Evolutionary conservation across 2,113 vertebrate genomes (phyloP), one percentile per base, ranked within the genome.

Genomic region (Psilopogon haemacephalus): DNA sequence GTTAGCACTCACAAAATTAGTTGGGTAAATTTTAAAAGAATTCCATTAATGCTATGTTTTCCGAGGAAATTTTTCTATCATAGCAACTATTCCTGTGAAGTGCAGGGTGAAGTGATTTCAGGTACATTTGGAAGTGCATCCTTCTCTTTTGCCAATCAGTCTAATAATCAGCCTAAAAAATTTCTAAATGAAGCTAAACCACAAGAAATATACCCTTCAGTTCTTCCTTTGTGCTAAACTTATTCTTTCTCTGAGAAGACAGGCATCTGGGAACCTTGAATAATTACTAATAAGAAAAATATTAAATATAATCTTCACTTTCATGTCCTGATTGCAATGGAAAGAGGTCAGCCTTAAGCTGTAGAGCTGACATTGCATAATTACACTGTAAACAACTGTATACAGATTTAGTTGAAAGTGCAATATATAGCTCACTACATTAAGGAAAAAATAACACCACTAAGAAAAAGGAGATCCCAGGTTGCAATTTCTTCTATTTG

Each of bases 291-390:
- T 20, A 79, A 59, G 71, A 74, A 69, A 64, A 40, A 65, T 75
- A 68, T 90, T 93, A 52, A 89, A 81, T 60, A 73, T 78, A 67
- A 38, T 83, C 63, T 88, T 95, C 71, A 82, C 68, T 52, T 87
- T 93, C 32, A 12, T 62, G 42, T 88, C 71, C 64, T 83, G 46
- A 73, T 72, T 82, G 68, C 79, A 89, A 55, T 50, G 26, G 56
- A 30, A 50, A 69, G 89, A 79, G 68, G 82, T 88, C 73, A 73
- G 26, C 42, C 40, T 46, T 94, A 64, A 94, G n/a, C 38, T 89
- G 70, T 80, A 79, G 48, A 84, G 80, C 74, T 95, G 87, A 91
- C 40, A 50, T 35, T 89, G 59, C 71, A n/a, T 46, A 55, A 20
- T 75, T 69, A 65, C 30, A 37, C 68, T 86, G 74, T 78, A 91